Percentiles rank a stretch among this genome's conserved stretches.
Conservation (phyloP, 2,113 vertebrate genomes). For the Stercorarius parasiticus region DNA sequence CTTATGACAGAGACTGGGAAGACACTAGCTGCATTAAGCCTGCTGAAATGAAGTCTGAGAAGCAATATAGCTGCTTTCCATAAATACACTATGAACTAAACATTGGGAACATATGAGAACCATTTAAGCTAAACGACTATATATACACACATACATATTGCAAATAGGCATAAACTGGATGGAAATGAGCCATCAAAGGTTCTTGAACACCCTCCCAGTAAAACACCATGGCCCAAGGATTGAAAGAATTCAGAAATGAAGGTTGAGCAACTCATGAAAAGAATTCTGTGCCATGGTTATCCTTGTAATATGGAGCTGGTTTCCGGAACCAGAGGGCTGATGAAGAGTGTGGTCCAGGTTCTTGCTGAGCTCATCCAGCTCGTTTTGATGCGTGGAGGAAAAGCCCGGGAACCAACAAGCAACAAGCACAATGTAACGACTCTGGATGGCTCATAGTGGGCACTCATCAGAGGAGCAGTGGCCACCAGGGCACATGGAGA, state of each 20-base stretch:
- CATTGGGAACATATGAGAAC: background rate
- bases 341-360: accelerated
- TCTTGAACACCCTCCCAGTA: background rate
- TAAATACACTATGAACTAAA: slow-evolving; percentile 8
- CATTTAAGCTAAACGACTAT: background rate
- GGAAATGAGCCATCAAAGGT: background rate
- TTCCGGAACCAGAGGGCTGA: background rate
- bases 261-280: background rate
- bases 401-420: background rate
- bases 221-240: background rate
- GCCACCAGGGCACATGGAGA: accelerated
- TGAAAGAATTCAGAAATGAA: background rate
- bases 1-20: background rate
- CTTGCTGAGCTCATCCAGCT: background rate
- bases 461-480: background rate
- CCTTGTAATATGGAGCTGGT: background rate
- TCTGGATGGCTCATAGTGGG: background rate
- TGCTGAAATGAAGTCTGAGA: background rate
- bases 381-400: background rate
- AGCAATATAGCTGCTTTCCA: background rate
- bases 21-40: background rate
- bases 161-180: background rate
- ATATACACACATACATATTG: background rate
- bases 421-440: accelerated
- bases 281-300: background rate